Conservation (phyloP, 2,797 vertebrate genomes). For the Hippocampus kuda region DNA sequence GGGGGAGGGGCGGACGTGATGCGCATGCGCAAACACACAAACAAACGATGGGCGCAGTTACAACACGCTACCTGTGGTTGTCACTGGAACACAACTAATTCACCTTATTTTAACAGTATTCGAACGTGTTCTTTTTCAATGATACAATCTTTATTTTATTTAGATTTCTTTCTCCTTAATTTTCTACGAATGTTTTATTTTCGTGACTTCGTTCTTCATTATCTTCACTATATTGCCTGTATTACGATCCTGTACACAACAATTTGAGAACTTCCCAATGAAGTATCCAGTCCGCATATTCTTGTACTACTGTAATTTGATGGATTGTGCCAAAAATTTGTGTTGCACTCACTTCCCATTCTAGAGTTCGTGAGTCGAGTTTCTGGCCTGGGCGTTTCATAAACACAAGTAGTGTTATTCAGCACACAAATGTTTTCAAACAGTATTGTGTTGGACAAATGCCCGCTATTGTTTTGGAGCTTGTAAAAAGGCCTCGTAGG, state of each 20-base stretch:
- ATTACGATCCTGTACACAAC: too few species aligned
- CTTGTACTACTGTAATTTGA: not conserved
- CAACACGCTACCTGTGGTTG: not conserved
- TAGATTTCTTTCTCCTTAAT: too few species aligned
- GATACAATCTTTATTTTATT: too few species aligned
- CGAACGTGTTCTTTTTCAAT: not conserved
- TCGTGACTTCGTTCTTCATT: too few species aligned
- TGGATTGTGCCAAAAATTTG: conserved; percentile 38
- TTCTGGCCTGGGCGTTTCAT: not conserved
- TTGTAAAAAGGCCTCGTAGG: conserved; percentile 37
- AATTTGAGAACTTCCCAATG: too few species aligned
- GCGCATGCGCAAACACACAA: not conserved
- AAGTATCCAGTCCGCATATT: not conserved
- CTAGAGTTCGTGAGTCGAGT: not conserved
- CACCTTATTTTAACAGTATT: not conserved
- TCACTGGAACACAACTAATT: not conserved
- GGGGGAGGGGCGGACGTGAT: not conserved
- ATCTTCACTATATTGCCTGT: too few species aligned
- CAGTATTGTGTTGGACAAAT: not conserved
- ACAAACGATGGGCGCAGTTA: not conserved
- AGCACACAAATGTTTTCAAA: not conserved
- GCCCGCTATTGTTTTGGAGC: conserved; percentile 12
- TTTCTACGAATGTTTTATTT: too few species aligned
- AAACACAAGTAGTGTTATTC: not conserved
- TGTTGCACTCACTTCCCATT: conserved; percentile 4